A percentile compares a stretch with the other conserved stretches of the same genome.
phyloP scores from a whole-genome alignment of 2,888 invertebrate species.

The Andrena trimmerana region DNA sequence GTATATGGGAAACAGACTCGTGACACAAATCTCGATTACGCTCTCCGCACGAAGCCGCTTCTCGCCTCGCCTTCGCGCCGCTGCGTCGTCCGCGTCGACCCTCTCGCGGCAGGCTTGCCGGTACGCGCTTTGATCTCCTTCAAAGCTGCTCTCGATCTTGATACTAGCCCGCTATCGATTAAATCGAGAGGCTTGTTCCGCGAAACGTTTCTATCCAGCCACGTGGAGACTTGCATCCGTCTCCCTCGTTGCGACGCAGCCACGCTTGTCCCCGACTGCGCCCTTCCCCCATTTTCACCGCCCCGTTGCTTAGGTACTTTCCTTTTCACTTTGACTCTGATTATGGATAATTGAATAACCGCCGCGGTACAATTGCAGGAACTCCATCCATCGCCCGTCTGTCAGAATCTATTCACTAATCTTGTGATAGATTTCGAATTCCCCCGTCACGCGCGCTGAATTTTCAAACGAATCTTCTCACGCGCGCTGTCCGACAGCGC shows the following conservation, averaged over 20 bases:
- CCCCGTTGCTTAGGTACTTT: conserved; percentile 20
- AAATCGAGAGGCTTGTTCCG: conserved; percentile 33
- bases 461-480: conserved; percentile 18
- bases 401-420: neutral
- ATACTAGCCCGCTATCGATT: conserved; percentile 36
- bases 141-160: conserved; percentile 46
- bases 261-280: conserved; percentile 24
- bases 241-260: neutral
- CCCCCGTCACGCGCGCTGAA: conserved; percentile 24
- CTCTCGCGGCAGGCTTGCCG: conserved; percentile 3
- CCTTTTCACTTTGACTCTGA: conserved; percentile 26
- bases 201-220: conserved; percentile 54
- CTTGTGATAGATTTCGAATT: conserved; percentile 6
- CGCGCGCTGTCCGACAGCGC: neutral
- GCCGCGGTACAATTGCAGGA: neutral
- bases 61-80: conserved; percentile 47
- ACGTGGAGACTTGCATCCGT: neutral
- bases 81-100: neutral
- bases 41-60: conserved; percentile 42
- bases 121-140: conserved; percentile 14
- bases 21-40: conserved; percentile 81
- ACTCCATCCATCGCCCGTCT: neutral
- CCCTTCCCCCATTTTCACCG: neutral
- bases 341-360: neutral
- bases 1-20: conserved; percentile 81